Percentiles rank a stretch among this genome's conserved stretches.
phyloP scores from a whole-genome alignment of 2,888 invertebrate species.

The Harmothoe impar region DNA sequence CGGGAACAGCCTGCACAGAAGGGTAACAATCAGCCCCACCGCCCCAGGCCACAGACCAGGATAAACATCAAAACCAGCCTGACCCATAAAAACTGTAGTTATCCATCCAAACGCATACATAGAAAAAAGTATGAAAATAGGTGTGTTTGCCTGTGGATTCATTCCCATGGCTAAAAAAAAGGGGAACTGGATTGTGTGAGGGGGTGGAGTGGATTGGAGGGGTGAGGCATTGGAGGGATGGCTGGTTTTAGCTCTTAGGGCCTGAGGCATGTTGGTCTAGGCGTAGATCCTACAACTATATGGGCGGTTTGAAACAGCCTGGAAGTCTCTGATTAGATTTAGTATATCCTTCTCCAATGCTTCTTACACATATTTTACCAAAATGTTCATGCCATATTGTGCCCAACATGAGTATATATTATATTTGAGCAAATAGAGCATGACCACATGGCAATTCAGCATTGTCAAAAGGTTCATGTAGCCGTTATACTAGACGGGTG shows the following conservation, averaged over 20 bases:
- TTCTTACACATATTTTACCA: too few species aligned
- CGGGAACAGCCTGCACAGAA: neutral
- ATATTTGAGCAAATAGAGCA: too few species aligned
- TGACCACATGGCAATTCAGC: too few species aligned
- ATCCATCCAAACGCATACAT: neutral
- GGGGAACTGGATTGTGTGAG: neutral
- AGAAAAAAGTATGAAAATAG: neutral
- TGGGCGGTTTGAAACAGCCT: too few species aligned
- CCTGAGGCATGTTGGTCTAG: neutral
- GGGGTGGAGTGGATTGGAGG: neutral
- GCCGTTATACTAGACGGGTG: too few species aligned
- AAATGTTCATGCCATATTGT: too few species aligned
- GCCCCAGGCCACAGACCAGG: neutral
- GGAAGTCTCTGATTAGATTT: too few species aligned
- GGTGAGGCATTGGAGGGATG: neutral
- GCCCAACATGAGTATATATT: too few species aligned
- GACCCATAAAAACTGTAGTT: neutral
- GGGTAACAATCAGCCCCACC: constrained; percentile 21
- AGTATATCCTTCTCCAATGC: too few species aligned
- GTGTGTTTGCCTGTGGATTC: neutral
- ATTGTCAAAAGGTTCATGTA: too few species aligned
- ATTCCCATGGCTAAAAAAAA: neutral
- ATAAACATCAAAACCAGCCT: constrained; percentile 49
- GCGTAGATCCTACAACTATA: constrained; percentile 14
- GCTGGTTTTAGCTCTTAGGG: neutral